Conservation (phyloP, 2,797 vertebrate species). For the Xiphorhynchus erythropygius region DNA sequence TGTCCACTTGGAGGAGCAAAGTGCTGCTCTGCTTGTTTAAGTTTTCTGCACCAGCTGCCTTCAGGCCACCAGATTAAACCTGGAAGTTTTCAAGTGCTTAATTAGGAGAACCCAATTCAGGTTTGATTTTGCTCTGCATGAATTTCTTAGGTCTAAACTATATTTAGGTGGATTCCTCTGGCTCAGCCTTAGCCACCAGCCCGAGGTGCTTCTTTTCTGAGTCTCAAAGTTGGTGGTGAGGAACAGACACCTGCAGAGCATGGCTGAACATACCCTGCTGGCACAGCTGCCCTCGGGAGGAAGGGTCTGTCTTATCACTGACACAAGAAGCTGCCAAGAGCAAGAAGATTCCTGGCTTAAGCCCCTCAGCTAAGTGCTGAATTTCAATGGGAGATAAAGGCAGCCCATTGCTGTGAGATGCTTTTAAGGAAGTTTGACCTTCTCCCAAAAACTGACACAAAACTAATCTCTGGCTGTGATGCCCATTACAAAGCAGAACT, state of each 20-base stretch:
- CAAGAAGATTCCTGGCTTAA: neutral
- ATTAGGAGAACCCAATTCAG: neutral
- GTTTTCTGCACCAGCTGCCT: neutral
- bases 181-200: neutral
- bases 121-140: neutral
- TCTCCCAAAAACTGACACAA: neutral
- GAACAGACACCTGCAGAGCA: neutral
- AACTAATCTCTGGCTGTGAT: neutral
- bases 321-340: neutral
- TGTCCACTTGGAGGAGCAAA: neutral
- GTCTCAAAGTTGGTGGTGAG: neutral
- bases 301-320: neutral
- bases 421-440: neutral
- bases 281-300: neutral
- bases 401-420: neutral
- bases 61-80: neutral
- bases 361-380: neutral
- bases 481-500: neutral
- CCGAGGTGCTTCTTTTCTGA: neutral
- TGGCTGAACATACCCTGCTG: neutral
- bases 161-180: neutral
- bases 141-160: neutral
- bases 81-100: neutral
- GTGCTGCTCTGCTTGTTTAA: fast-evolving
- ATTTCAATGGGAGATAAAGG: neutral